Evolutionary conservation across 2,113 vertebrate genomes (phyloP).

Genomic region (Istiophorus platypterus): DNA sequence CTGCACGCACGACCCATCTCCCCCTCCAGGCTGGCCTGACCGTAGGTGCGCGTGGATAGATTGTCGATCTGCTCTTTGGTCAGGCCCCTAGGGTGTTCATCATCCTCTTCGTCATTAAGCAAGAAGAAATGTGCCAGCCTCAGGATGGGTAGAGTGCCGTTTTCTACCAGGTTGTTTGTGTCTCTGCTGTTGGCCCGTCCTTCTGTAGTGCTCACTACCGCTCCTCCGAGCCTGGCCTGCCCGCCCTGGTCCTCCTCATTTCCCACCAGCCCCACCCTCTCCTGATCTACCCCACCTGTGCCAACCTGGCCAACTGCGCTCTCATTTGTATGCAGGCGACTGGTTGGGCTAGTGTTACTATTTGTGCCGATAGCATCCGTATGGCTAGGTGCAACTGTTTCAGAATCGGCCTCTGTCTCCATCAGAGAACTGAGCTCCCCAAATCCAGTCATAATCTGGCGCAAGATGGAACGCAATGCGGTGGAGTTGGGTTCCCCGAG

Average conservation of each 20-base stretch:
- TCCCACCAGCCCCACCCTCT: conserved; percentile 60
- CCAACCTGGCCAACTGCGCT: conserved; percentile 57
- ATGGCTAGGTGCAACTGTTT: conserved; percentile 75
- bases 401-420: conserved; percentile 92
- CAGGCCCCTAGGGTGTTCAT: conserved; percentile 89
- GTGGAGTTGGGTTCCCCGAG: conserved; percentile 91
- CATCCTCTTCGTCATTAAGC: conserved; percentile 91
- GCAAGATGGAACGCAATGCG: conserved; percentile 92
- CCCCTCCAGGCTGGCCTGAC: conserved; percentile 87
- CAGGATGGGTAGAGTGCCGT: conserved; percentile 91
- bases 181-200: conserved; percentile 83
- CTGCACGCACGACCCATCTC: conserved; percentile 91
- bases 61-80: conserved; percentile 99
- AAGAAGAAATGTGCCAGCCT: conserved; percentile 94
- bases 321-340: conserved; percentile 64
- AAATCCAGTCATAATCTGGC: conserved; percentile 96
- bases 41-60: conserved; percentile 93
- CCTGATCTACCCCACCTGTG: conserved; percentile 55
- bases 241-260: conserved; percentile 73
- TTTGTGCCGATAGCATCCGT: conserved; percentile 64
- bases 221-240: conserved; percentile 73
- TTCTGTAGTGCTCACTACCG: conserved; percentile 60
- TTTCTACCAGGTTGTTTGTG: conserved; percentile 91
- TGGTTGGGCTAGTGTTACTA: conserved; percentile 44
- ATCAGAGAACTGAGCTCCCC: conserved; percentile 94